Percentiles rank a stretch among this genome's conserved stretches.
Conservation (phyloP, 1,140 invertebrate species). For the Aphaenogaster ashmeadi region DNA sequence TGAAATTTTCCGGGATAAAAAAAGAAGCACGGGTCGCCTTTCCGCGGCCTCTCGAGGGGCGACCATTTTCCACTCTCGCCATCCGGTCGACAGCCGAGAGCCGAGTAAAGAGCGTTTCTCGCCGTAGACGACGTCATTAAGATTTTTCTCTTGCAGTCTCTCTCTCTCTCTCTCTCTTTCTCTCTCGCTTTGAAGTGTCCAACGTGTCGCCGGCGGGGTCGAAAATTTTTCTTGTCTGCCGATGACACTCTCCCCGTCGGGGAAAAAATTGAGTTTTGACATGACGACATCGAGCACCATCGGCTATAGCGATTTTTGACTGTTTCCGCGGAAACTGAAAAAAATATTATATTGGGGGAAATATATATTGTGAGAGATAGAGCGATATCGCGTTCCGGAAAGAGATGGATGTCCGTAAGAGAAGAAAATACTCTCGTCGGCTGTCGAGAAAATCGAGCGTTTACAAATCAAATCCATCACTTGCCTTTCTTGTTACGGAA, state of each 20-base stretch:
- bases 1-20: conserved; percentile 32
- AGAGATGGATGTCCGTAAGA: not conserved
- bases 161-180: not conserved
- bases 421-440: not conserved
- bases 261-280: conserved; percentile 33
- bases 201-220: not conserved
- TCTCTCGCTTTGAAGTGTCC: not conserved
- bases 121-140: conserved; percentile 37
- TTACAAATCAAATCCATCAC: conserved; percentile 33
- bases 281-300: conserved; percentile 4
- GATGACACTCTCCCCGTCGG: not conserved
- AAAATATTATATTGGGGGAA: not conserved
- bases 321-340: conserved; percentile 21
- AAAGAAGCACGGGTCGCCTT: conserved; percentile 9
- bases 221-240: conserved; percentile 23
- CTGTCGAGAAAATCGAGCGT: conserved; percentile 5
- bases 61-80: conserved; percentile 26
- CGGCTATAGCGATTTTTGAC: not conserved
- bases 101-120: conserved; percentile 35
- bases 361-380: no score
- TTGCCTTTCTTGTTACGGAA: conserved; percentile 14
- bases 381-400: not conserved
- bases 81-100: conserved; percentile 18
- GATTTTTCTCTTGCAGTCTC: conserved; percentile 19
- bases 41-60: conserved; percentile 13